Evolutionary conservation across 2,113 vertebrate species (phyloP).

Genomic region (Macquaria ambigua): DNA sequence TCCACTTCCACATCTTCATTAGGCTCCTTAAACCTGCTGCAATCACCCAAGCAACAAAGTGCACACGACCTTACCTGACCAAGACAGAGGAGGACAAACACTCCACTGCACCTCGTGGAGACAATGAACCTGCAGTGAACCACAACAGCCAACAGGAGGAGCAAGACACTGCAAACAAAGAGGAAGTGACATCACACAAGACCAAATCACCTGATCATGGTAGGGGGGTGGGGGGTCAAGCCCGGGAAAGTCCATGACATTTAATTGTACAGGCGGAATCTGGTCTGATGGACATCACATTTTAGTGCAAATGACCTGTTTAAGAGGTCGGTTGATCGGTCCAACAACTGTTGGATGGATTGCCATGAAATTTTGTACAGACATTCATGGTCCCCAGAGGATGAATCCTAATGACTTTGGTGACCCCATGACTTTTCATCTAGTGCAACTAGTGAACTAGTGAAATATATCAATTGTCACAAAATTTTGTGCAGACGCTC

Average conservation of each 20-base stretch:
- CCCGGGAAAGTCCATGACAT: not conserved
- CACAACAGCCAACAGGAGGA: not conserved
- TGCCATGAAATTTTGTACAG: no score
- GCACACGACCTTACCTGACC: not conserved
- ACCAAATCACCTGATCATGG: not conserved
- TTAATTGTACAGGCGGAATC: not conserved
- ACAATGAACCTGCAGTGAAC: not conserved
- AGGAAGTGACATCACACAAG: slow-evolving; percentile 11
- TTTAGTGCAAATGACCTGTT: not conserved
- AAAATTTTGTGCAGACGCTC: no score
- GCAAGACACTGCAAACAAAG: not conserved
- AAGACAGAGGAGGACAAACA: not conserved
- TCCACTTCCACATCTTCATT: not conserved
- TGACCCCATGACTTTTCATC: not conserved
- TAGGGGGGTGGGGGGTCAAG: no score
- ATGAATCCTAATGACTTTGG: not conserved
- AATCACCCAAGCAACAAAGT: not conserved
- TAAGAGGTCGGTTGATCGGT: not conserved
- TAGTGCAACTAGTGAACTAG: not conserved
- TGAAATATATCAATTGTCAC: no score
- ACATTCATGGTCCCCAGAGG: not conserved
- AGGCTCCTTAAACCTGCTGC: not conserved
- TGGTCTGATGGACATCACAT: not conserved
- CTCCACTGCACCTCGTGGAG: not conserved
- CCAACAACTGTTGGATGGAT: not conserved